Percentiles rank a stretch among this genome's conserved stretches.
Evolutionary conservation across 2,888 invertebrate genomes (phyloP).

Genomic region (Lobophora halterata): DNA sequence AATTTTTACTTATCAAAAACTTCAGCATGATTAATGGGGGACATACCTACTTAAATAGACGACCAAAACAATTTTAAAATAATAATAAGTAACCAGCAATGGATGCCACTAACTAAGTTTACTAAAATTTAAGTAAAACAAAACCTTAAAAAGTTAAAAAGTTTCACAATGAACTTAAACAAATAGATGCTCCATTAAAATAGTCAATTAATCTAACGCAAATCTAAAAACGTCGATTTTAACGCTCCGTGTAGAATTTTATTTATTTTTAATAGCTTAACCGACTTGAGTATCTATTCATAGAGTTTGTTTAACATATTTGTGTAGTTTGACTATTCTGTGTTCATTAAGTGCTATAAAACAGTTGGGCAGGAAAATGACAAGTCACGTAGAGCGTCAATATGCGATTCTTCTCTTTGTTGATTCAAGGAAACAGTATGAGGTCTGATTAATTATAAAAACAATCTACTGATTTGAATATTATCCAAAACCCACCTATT

Average conservation of each 20-base stretch:
- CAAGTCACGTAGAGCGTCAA: constrained; percentile 48
- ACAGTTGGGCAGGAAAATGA: constrained; percentile 38
- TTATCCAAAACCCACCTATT: constrained; percentile 22
- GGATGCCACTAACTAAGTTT: too few species aligned
- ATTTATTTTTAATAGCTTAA: constrained; percentile 50
- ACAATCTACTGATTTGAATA: constrained; percentile 38
- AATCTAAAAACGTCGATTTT: constrained; percentile 47
- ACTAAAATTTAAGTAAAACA: too few species aligned
- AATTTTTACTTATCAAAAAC: too few species aligned
- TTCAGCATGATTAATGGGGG: too few species aligned
- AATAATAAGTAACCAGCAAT: too few species aligned
- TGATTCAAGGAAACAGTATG: constrained; percentile 46
- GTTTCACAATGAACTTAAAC: neutral
- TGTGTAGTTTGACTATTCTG: constrained; percentile 52
- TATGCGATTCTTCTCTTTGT: constrained; percentile 41
- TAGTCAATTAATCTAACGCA: constrained; percentile 44
- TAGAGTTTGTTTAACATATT: constrained; percentile 51
- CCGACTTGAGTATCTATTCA: constrained; percentile 46
- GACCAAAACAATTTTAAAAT: too few species aligned
- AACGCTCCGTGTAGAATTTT: constrained; percentile 40
- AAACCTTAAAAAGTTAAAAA: too few species aligned
- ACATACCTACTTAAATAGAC: too few species aligned
- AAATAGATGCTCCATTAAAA: constrained; percentile 28
- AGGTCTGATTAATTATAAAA: constrained; percentile 41
- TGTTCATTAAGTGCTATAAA: constrained; percentile 45